Evolutionary conservation across 2,113 vertebrate genomes (phyloP).

Genomic region (Probosciger aterrimus): DNA sequence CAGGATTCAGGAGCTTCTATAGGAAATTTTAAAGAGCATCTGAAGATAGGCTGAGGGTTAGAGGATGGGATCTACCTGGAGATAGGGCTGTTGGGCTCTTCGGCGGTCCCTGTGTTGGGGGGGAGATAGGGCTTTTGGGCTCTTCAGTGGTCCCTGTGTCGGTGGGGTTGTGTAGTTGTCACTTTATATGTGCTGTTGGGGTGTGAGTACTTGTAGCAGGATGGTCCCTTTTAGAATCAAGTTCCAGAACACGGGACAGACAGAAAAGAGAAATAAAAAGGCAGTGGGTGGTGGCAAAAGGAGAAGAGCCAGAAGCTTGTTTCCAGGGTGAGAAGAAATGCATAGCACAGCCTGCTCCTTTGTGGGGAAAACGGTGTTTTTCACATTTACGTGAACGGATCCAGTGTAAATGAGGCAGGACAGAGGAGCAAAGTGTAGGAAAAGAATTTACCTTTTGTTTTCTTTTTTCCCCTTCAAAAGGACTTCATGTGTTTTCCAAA

Average conservation of each 20-base stretch:
- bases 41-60: not conserved
- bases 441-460: not conserved
- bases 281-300: not conserved
- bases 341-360: not conserved
- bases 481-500: not conserved
- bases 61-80: not conserved
- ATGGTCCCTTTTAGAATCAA: not conserved
- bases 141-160: not conserved
- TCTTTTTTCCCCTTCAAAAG: not conserved
- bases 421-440: not conserved
- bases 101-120: not conserved
- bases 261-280: not conserved
- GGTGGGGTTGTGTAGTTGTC: not conserved
- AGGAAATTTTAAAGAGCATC: not conserved
- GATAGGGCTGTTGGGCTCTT: not conserved
- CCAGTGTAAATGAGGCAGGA: not conserved
- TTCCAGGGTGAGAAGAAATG: not conserved
- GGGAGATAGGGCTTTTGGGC: not conserved
- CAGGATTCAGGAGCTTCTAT: not conserved
- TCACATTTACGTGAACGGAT: not conserved
- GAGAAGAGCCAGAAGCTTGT: not conserved
- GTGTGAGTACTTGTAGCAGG: not conserved
- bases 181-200: not conserved
- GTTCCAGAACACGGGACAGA: not conserved
- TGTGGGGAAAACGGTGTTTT: not conserved